Percentiles rank a stretch among this genome's conserved stretches.
Conservation (phyloP, 1,140 invertebrate species). For the Drosophila mojavensis region DNA sequence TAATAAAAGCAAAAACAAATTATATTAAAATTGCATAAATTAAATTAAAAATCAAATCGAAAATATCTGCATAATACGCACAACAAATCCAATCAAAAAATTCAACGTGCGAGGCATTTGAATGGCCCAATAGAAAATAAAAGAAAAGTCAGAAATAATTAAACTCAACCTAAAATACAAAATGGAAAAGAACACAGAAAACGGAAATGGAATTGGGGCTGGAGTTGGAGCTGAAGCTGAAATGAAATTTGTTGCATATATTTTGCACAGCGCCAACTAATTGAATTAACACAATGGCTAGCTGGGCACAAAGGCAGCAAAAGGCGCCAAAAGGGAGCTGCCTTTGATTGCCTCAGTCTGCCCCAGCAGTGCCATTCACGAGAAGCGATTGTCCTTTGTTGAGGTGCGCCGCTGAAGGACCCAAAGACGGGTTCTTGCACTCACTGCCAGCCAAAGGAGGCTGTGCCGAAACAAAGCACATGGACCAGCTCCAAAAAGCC, state of each 20-base stretch:
- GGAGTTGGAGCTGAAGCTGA: constrained; percentile 31
- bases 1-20: background rate
- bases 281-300: constrained; percentile 78
- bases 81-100: constrained; percentile 46
- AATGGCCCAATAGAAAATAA: constrained; percentile 20
- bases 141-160: constrained; percentile 30
- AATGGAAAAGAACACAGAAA: constrained; percentile 39
- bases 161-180: constrained; percentile 45
- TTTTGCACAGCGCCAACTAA: constrained; percentile 62
- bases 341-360: constrained; percentile 30
- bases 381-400: constrained; percentile 46
- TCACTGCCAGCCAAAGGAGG: constrained; percentile 28
- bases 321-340: background rate
- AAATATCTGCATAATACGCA: constrained; percentile 67
- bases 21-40: constrained; percentile 53
- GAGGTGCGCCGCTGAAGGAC: constrained; percentile 39
- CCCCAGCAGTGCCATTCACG: background rate
- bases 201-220: constrained; percentile 45
- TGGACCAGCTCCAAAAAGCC: constrained; percentile 34
- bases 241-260: constrained; percentile 71
- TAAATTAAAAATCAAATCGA: constrained; percentile 57
- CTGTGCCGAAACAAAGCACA: constrained; percentile 31
- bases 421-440: constrained; percentile 70
- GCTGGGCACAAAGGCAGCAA: constrained; percentile 36
- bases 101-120: constrained; percentile 53